These are phyloP conservation scores for Lytechinus pictus DNA, from an alignment of 35 echinoderm and acorn worm genomes.

Conservation along the genomic window DNA sequence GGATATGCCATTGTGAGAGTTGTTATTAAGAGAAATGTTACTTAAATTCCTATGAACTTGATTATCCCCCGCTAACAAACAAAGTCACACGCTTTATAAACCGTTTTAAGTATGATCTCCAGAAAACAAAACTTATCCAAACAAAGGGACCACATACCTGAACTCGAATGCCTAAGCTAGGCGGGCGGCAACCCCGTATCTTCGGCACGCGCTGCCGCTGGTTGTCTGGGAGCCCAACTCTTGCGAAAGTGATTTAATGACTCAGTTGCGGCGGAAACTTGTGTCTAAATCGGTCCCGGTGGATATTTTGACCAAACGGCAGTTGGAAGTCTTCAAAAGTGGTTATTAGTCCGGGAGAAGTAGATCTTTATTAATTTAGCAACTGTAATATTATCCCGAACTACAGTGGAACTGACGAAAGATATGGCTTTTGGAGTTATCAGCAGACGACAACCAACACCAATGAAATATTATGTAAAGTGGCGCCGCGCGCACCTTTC, in stretches of 20 bases:
- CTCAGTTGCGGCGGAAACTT: background rate
- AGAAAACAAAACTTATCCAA: conserved; percentile 5
- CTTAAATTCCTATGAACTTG: background rate
- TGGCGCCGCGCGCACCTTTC: background rate
- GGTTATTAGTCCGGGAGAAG: background rate
- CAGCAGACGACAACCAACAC: background rate
- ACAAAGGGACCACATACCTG: conserved; percentile 30
- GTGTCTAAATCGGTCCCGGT: background rate
- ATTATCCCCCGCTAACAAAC: background rate
- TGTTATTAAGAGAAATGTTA: background rate
- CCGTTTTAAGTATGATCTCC: background rate
- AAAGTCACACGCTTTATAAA: background rate
- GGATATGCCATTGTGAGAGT: background rate
- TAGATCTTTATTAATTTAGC: background rate
- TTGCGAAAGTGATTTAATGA: conserved; percentile 30
- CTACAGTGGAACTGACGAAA: background rate
- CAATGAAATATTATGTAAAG: background rate
- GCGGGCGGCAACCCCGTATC: conserved; percentile 14
- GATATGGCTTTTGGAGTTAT: background rate
- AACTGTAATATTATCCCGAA: background rate
- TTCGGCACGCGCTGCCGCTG: conserved; percentile 13
- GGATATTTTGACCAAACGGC: background rate
- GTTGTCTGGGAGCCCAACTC: conserved; percentile 25
- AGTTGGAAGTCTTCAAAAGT: background rate
- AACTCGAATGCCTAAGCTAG: conserved; percentile 38